Percentiles rank a stretch among this genome's conserved stretches.
Evolutionary conservation across 2,797 vertebrate genomes (phyloP).

Genomic region (Mormyrus hasselquistii): DNA sequence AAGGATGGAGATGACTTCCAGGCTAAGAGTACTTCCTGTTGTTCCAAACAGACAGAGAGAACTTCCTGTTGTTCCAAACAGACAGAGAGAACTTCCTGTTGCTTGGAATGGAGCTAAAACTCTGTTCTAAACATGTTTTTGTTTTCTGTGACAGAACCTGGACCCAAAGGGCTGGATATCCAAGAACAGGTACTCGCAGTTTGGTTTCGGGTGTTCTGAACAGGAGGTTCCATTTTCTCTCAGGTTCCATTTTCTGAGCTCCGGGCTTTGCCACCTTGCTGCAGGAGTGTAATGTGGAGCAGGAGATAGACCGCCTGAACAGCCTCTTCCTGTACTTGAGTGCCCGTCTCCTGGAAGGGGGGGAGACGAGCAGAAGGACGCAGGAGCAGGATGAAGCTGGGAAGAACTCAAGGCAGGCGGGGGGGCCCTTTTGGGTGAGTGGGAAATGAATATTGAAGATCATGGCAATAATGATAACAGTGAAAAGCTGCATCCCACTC

Average conservation of each 20-base stretch:
- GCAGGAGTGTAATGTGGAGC: slow-evolving; percentile 58
- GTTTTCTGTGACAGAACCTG: slow-evolving; percentile 23
- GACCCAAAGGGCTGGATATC: background rate
- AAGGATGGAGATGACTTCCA: background rate
- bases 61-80: background rate
- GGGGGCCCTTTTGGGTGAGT: slow-evolving; percentile 16
- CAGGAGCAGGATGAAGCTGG: slow-evolving; percentile 30
- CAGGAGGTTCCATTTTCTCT: background rate
- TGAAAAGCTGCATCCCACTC: background rate
- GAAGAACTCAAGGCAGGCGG: slow-evolving; percentile 46
- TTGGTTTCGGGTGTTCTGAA: background rate
- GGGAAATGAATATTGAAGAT: background rate
- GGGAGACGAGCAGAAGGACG: slow-evolving; percentile 36
- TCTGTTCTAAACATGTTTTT: background rate
- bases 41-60: background rate
- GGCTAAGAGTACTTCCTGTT: background rate
- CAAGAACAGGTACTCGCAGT: slow-evolving; percentile 24
- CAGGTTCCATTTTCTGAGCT: background rate
- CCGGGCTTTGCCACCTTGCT: slow-evolving; percentile 27
- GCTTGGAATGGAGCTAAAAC: background rate
- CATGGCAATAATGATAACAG: background rate
- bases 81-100: background rate
- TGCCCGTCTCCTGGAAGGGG: slow-evolving; percentile 51
- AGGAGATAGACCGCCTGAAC: slow-evolving; percentile 64
- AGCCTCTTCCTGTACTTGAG: slow-evolving; percentile 69